Conservation (phyloP, 2,888 invertebrate species). For the Cremastinae sp. region DNA sequence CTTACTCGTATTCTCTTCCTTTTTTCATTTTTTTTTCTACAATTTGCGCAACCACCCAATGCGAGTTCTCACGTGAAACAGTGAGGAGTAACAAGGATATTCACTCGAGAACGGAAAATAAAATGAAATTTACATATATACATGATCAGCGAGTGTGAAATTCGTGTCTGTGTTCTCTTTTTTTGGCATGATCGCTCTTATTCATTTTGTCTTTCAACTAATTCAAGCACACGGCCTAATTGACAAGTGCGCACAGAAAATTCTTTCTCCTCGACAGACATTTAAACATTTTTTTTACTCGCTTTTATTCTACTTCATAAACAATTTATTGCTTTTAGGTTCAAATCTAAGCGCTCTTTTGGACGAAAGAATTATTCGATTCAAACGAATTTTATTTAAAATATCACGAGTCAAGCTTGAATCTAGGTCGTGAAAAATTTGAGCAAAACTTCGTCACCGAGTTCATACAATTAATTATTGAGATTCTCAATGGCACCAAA, state of each 20-base stretch:
- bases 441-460: background rate
- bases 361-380: no score
- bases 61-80: conserved; percentile 43
- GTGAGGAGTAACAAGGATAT: conserved; percentile 54
- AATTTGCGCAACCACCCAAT: conserved; percentile 24
- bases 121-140: conserved; percentile 61
- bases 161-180: conserved; percentile 25
- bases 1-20: conserved; percentile 11
- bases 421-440: no score
- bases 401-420: no score
- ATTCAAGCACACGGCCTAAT: conserved; percentile 59
- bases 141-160: conserved; percentile 45
- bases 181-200: conserved; percentile 5
- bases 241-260: conserved; percentile 35
- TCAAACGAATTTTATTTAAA: no score
- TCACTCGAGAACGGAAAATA: conserved; percentile 21
- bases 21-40: conserved; percentile 25
- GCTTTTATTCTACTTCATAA: no score
- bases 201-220: conserved; percentile 45
- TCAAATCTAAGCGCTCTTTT: no score
- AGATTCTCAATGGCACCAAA: no score
- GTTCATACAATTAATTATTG: no score
- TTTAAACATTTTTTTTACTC: no score
- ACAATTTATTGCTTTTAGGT: no score
- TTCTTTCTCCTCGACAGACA: no score